Evolutionary conservation across 2,888 invertebrate genomes (phyloP).

Genomic region (Perdita meconis): DNA sequence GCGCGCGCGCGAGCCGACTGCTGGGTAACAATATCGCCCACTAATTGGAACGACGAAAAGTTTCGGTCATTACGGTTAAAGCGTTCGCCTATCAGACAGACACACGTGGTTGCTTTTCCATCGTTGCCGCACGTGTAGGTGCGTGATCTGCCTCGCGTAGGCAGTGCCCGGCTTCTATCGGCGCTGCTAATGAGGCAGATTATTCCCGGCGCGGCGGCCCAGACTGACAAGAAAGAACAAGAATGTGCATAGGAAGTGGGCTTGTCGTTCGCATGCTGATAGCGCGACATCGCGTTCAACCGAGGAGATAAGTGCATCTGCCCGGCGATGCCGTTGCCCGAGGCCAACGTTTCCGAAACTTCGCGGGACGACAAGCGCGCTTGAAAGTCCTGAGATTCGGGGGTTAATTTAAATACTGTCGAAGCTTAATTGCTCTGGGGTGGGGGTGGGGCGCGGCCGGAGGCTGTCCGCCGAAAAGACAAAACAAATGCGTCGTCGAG

Average conservation of each 20-base stretch:
- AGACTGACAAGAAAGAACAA: constrained; percentile 70
- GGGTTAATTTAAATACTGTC: constrained; percentile 27
- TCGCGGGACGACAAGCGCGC: constrained; percentile 9
- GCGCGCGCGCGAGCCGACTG: not conserved
- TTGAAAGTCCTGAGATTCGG: constrained; percentile 21
- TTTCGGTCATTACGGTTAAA: constrained; percentile 35
- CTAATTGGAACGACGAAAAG: constrained; percentile 44
- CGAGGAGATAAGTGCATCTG: constrained; percentile 70
- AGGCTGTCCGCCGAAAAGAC: not conserved
- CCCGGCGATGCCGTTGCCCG: constrained; percentile 38
- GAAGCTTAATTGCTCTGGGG: constrained; percentile 31
- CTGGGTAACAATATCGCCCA: constrained; percentile 7
- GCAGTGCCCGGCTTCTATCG: constrained; percentile 67
- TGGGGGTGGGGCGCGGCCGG: not conserved
- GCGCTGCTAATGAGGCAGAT: constrained; percentile 70
- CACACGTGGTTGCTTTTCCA: constrained; percentile 22
- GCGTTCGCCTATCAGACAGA: constrained; percentile 8
- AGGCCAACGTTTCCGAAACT: constrained; percentile 48
- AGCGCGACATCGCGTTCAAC: constrained; percentile 61
- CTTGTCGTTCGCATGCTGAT: constrained; percentile 71
- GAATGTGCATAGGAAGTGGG: constrained; percentile 76
- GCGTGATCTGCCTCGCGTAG: constrained; percentile 60
- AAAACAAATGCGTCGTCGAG: constrained; percentile 10
- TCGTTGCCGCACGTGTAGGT: constrained; percentile 16
- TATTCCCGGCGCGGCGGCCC: constrained; percentile 60